Conservation (phyloP, 1,140 invertebrate genomes). For the Latrodectus geometricus region DNA sequence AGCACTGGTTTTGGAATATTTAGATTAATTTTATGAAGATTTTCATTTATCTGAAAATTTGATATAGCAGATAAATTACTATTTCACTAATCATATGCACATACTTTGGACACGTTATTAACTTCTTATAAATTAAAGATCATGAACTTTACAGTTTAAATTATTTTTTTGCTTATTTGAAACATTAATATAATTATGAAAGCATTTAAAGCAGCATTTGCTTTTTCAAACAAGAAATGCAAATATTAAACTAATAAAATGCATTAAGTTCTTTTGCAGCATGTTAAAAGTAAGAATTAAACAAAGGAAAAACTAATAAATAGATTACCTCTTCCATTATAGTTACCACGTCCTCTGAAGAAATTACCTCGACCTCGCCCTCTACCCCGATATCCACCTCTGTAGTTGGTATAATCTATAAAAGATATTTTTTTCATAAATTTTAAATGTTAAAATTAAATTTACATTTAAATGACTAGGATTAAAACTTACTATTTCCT, state of each 20-base stretch:
- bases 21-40: no score
- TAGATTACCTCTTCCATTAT: constrained; percentile 47
- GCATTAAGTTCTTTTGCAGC: not conserved
- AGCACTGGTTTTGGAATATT: no score
- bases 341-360: constrained; percentile 35
- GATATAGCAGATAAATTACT: no score
- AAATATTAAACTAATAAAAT: not conserved
- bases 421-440: not conserved
- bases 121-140: no score
- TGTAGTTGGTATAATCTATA: constrained; percentile 6
- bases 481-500: constrained; percentile 11
- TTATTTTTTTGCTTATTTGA: no score
- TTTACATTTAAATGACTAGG: not conserved
- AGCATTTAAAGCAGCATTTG: not conserved
- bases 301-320: not conserved
- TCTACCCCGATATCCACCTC: constrained; percentile 35
- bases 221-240: no score
- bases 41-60: no score
- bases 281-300: not conserved
- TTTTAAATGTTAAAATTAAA: not conserved
- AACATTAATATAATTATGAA: not conserved
- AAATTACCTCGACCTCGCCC: constrained; percentile 53
- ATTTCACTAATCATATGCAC: no score
- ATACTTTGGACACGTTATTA: no score
- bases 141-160: no score